Conservation (phyloP, 2,888 invertebrate genomes). For the Parasteatoda lunata region DNA sequence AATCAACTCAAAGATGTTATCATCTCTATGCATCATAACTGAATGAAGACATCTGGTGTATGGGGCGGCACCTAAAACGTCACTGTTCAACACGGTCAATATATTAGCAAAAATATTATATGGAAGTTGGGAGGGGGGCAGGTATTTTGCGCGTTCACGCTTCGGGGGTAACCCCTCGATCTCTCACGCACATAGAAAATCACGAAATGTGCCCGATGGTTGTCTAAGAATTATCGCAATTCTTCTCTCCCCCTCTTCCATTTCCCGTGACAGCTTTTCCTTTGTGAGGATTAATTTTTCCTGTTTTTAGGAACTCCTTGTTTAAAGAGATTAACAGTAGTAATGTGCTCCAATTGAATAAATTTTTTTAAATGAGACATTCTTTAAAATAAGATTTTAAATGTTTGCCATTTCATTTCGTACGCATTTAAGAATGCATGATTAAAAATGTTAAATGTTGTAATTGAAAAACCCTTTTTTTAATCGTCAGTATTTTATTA, state of each 20-base stretch:
- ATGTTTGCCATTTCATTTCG: too few species aligned
- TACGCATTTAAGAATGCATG: too few species aligned
- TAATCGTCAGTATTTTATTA: too few species aligned
- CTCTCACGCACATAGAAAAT: constrained; percentile 54
- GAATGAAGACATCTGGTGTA: constrained; percentile 63
- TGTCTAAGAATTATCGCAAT: too few species aligned
- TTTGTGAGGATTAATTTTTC: not conserved
- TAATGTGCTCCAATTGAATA: too few species aligned
- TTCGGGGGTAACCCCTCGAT: constrained; percentile 24
- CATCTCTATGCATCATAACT: not conserved
- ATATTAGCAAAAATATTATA: constrained; percentile 67
- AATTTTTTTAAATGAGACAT: too few species aligned
- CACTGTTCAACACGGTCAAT: constrained; percentile 61
- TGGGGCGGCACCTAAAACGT: constrained; percentile 41
- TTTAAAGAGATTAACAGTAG: too few species aligned
- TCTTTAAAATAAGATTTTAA: too few species aligned
- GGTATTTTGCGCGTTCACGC: constrained; percentile 65
- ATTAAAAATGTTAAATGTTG: too few species aligned
- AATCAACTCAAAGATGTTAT: too few species aligned
- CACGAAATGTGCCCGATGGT: constrained; percentile 34
- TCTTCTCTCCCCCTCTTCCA: constrained; percentile 4
- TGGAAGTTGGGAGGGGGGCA: constrained; percentile 14
- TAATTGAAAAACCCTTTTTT: too few species aligned
- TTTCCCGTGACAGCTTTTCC: constrained; percentile 31
- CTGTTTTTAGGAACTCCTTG: too few species aligned